Evolutionary conservation across 2,113 vertebrate genomes (phyloP).

Genomic region (Indicator indicator): DNA sequence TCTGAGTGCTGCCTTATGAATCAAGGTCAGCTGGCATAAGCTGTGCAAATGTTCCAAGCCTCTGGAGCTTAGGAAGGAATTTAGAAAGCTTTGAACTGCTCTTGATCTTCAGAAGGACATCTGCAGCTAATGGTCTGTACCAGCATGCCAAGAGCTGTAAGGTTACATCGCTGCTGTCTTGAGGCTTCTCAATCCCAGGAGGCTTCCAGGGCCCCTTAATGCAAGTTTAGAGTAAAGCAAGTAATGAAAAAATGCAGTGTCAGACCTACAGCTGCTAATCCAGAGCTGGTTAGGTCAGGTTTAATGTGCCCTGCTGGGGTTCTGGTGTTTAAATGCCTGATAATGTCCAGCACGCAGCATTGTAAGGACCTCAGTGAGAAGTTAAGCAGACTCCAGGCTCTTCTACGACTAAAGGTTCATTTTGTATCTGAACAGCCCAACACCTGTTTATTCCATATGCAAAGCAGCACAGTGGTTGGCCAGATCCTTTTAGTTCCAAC

Average conservation of each 20-base stretch:
- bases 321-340: conserved; percentile 10
- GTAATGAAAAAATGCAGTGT: conserved; percentile 34
- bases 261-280: neutral
- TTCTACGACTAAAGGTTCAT: neutral
- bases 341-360: neutral
- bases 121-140: conserved; percentile 50
- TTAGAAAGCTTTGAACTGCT: conserved; percentile 55
- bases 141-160: neutral
- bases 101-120: conserved; percentile 63
- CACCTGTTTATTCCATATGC: neutral
- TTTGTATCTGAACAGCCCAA: neutral
- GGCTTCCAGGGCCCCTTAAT: conserved; percentile 14
- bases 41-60: conserved; percentile 42
- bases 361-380: neutral
- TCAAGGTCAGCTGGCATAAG: conserved; percentile 18
- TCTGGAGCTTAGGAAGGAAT: conserved; percentile 53
- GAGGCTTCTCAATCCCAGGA: neutral
- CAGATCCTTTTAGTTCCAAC: conserved; percentile 11
- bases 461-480: neutral
- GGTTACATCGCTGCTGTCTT: neutral
- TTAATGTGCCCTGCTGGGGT: conserved; percentile 54
- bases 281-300: conserved; percentile 19
- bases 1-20: conserved; percentile 13
- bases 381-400: neutral
- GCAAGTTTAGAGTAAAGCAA: conserved; percentile 20